Percentiles rank a stretch among this genome's conserved stretches.
Evolutionary conservation across 2,113 vertebrate species (phyloP).

Genomic region (Uria aalge): DNA sequence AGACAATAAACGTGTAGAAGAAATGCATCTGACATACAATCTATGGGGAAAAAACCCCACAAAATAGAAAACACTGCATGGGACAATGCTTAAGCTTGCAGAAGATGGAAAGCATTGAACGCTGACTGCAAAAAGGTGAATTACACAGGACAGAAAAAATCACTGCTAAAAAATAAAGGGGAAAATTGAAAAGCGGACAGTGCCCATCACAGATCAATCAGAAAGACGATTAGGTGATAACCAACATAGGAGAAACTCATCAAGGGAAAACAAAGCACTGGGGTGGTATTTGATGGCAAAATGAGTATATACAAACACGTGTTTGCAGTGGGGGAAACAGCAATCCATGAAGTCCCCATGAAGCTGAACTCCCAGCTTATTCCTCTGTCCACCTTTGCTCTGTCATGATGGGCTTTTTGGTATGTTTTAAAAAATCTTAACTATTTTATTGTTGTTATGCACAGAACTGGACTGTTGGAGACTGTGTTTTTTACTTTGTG

Average conservation of each 20-base stretch:
- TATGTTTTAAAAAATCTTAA: background rate
- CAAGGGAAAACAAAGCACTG: background rate
- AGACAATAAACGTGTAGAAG: background rate
- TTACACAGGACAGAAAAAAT: background rate
- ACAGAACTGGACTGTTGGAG: background rate
- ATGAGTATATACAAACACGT: background rate
- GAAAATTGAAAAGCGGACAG: background rate
- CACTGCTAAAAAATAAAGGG: background rate
- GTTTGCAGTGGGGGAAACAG: background rate
- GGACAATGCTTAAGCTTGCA: background rate
- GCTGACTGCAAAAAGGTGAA: background rate
- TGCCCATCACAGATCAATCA: background rate
- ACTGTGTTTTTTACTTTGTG: background rate
- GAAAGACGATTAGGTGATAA: background rate
- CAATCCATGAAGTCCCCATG: background rate
- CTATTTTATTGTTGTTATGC: background rate
- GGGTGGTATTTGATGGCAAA: background rate
- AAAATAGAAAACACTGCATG: rapidly evolving
- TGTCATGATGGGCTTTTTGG: background rate
- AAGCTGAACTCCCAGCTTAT: background rate
- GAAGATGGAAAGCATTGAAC: background rate
- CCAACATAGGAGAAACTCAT: background rate
- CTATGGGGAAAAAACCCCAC: background rate
- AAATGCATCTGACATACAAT: background rate
- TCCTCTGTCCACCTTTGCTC: background rate